A percentile compares a stretch with the other conserved stretches of the same genome.
Evolutionary conservation across 2,113 vertebrate species (phyloP).

Genomic region (Australoheros scitulus): DNA sequence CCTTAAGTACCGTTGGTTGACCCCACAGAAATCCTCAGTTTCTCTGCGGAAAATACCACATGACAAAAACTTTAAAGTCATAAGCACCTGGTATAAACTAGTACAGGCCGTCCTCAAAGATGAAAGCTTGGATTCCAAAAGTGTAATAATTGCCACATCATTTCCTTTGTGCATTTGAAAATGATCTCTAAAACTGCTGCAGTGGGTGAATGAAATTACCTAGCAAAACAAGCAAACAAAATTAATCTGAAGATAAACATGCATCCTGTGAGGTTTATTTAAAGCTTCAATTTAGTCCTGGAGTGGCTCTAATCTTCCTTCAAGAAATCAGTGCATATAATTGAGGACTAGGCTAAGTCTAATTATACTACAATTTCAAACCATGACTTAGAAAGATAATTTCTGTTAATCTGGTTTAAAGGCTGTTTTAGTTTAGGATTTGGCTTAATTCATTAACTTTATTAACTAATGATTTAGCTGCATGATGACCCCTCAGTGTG

Average conservation of each 20-base stretch:
- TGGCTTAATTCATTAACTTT: neutral
- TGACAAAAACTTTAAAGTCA: too few species aligned
- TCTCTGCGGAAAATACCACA: neutral
- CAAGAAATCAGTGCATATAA: neutral
- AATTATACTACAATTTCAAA: neutral
- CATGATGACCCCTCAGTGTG: neutral
- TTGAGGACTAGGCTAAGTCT: neutral
- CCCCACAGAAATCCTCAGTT: neutral
- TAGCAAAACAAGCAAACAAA: neutral
- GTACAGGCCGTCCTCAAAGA: neutral
- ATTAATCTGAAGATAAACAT: neutral
- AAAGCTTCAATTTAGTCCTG: neutral
- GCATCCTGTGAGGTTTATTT: neutral
- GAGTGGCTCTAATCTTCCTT: neutral
- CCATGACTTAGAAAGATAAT: neutral
- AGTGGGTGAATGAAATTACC: neutral
- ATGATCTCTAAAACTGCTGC: neutral
- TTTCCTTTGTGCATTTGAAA: neutral
- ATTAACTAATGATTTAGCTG: neutral
- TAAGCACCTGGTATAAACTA: neutral
- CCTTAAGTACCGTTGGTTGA: too few species aligned
- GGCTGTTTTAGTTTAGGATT: neutral
- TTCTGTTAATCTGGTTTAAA: neutral
- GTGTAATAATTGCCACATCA: neutral
- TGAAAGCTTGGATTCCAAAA: neutral